Evolutionary conservation across 2,113 vertebrate species (phyloP), one percentile per base, ranked within the genome.

Genomic region (Ophthalmolycus amberensis): DNA sequence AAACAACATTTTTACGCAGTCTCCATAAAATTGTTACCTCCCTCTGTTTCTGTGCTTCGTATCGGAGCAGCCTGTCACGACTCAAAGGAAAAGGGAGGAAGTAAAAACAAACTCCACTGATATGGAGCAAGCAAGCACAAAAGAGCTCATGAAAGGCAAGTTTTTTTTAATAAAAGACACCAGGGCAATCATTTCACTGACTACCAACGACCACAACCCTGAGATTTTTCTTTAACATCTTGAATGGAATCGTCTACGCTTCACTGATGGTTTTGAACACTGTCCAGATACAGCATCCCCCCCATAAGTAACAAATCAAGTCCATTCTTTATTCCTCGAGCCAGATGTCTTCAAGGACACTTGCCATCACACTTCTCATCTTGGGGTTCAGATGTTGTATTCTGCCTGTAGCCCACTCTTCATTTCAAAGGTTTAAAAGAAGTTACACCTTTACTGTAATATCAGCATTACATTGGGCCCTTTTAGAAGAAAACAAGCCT

Each of bases 61-160:
- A 70, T 25, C 25, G 10, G n/a, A 62, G 20, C 44, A 46, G 5
- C 32, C 18, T 34, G 29, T 76, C 63, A 64, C 9, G 2, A 68
- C 46, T 37, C 20, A 58, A 60, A 81, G 71, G 11, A 68, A 56
- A 46, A n/a, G 62, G 71, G 75, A 54, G 9, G 10, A 58, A 11
- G 54, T 2, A 15, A 27, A 27, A 50, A 18, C 14, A 48, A 66
- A 73, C 52, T 56, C n/a, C 58, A 54, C 2, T 69, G 52, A 37
- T 87, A 80, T 46, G 70, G 48, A 32, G 20, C 3, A 22, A n/a
- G 58, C 44, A 75, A 20, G 27, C 8, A 62, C 44, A 42, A 62
- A 69, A 76, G 2, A 66, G 32, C 62, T 56, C 4, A 58, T 22
- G 22, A 64, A 29, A 59, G 18, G 25, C 25, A 25, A 25, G 20